Evolutionary conservation across 2,888 invertebrate genomes (phyloP).

Genomic region (Caradrina clavipalpis): DNA sequence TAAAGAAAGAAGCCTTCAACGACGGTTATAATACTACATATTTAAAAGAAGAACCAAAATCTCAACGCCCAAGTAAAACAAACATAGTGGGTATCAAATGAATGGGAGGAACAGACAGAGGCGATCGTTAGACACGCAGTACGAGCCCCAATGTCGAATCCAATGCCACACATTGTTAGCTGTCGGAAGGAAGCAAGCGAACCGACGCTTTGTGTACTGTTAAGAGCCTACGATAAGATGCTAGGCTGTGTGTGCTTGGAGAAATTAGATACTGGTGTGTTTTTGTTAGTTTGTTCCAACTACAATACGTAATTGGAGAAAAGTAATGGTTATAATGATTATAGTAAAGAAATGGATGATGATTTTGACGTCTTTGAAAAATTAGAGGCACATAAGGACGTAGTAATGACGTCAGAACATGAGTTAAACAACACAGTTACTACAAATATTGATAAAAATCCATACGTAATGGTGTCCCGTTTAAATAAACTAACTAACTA

Average conservation of each 20-base stretch:
- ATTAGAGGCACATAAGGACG: background rate
- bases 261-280: conserved; percentile 50
- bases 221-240: conserved; percentile 68
- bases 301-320: background rate
- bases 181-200: conserved; percentile 86
- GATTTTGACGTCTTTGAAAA: background rate
- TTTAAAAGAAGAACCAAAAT: conserved; percentile 40
- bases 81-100: conserved; percentile 75
- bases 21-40: background rate
- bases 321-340: background rate
- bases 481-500: no score
- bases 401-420: background rate
- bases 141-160: conserved; percentile 86
- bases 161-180: conserved; percentile 89
- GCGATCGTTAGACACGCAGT: conserved; percentile 86
- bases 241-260: conserved; percentile 47
- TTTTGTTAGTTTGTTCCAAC: conserved; percentile 3
- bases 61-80: conserved; percentile 68
- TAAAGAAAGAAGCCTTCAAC: no score
- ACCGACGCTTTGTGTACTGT: conserved; percentile 79
- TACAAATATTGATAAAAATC: background rate
- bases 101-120: conserved; percentile 86
- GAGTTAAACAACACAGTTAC: background rate
- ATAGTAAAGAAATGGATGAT: background rate
- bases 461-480: background rate